phyloP scores from a whole-genome alignment of 2,797 vertebrate species.

The Hipposideros larvatus region DNA sequence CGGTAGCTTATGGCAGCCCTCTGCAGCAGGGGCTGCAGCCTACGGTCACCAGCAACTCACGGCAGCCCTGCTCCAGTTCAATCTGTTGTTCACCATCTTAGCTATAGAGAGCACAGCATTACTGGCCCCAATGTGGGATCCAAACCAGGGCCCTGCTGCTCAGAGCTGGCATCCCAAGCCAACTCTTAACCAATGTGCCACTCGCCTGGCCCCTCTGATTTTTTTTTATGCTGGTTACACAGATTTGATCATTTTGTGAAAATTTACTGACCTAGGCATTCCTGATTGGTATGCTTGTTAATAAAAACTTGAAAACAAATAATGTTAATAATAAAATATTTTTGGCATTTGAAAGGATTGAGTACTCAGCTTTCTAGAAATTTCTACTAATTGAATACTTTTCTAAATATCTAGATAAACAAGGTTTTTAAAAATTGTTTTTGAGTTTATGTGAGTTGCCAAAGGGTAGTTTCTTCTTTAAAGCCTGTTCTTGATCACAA shows the following conservation, averaged over 20 bases:
- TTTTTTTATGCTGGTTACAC: neutral
- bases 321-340: neutral
- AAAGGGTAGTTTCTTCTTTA: neutral
- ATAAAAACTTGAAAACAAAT: slow-evolving; percentile 22
- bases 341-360: neutral
- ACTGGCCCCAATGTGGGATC: too few relatives aligned
- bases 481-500: neutral
- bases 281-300: neutral
- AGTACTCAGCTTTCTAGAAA: neutral
- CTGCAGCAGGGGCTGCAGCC: too few relatives aligned
- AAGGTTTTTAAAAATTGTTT: neutral
- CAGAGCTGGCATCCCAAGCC: too few relatives aligned
- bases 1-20: too few relatives aligned
- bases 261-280: neutral
- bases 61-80: too few relatives aligned
- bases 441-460: neutral
- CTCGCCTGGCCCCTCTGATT: too few relatives aligned
- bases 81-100: too few relatives aligned
- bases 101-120: too few relatives aligned
- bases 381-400: neutral
- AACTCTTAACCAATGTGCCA: too few relatives aligned
- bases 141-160: too few relatives aligned
- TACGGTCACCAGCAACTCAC: too few relatives aligned
- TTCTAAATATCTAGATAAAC: neutral
- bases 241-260: neutral